A percentile compares a stretch with the other conserved stretches of the same genome.
Evolutionary conservation across 2,888 invertebrate genomes (phyloP).

Genomic region (Dynastes grantii): DNA sequence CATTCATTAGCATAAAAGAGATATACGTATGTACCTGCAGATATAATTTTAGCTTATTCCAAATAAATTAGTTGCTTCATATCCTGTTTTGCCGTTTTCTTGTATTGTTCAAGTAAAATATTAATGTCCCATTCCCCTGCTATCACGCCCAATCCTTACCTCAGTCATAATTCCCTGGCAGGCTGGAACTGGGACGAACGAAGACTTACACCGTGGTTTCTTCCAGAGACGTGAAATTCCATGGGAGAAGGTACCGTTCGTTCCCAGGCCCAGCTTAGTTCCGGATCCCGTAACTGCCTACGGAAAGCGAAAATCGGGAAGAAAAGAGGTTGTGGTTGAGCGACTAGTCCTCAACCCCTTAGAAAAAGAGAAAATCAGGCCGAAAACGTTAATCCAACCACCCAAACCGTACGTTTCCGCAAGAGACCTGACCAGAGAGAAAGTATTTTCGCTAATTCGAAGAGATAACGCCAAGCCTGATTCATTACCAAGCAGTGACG

Average conservation of each 20-base stretch:
- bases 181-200: constrained; percentile 63
- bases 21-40: too few relatives aligned
- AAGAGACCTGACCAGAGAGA: constrained; percentile 78
- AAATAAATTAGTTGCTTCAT: too few relatives aligned
- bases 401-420: constrained; percentile 80
- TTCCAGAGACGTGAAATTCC: constrained; percentile 86
- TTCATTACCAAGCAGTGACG: constrained; percentile 67
- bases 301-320: constrained; percentile 76
- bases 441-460: constrained; percentile 75
- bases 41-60: too few relatives aligned
- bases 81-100: neutral
- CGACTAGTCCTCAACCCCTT: constrained; percentile 73
- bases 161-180: constrained; percentile 15
- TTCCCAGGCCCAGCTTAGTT: constrained; percentile 88
- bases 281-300: constrained; percentile 89
- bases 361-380: constrained; percentile 77
- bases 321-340: constrained; percentile 60
- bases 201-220: constrained; percentile 61
- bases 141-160: constrained; percentile 47
- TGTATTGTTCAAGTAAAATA: neutral
- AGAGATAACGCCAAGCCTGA: constrained; percentile 73
- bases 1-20: too few relatives aligned
- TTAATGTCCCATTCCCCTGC: constrained; percentile 62
- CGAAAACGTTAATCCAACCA: constrained; percentile 75
- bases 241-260: constrained; percentile 92